Evolutionary conservation across 2,888 invertebrate species (phyloP).

Genomic region (Oasisia sp.): DNA sequence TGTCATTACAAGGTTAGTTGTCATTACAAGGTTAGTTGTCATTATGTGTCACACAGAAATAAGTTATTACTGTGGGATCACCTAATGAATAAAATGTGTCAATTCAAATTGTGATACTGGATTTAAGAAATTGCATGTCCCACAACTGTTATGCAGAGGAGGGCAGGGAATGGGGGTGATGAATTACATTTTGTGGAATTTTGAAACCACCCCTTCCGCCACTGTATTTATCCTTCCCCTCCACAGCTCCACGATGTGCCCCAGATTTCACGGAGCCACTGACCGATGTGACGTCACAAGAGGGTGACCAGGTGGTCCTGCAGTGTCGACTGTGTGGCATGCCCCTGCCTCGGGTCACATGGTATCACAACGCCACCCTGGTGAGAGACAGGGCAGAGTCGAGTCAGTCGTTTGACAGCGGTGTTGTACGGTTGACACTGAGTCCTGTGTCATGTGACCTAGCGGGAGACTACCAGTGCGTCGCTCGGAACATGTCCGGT

Average conservation of each 20-base stretch:
- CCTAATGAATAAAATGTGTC: no score
- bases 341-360: neutral
- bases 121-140: no score
- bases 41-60: no score
- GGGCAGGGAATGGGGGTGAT: no score
- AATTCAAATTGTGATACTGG: no score
- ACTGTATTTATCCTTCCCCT: neutral
- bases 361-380: conserved; percentile 13
- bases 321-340: neutral
- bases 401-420: neutral
- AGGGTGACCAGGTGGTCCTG: neutral
- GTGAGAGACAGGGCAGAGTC: neutral
- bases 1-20: no score
- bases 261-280: neutral
- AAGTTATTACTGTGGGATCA: no score
- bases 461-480: conserved; percentile 21
- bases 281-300: neutral
- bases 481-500: conserved; percentile 25
- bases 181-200: neutral
- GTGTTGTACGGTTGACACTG: neutral
- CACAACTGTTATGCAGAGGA: no score
- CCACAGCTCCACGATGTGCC: neutral
- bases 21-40: no score
- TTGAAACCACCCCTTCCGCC: neutral
- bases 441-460: neutral